Base-by-base conservation (phyloP, 2,797 vertebrate genomes). In the Malurus splendens region DNA sequence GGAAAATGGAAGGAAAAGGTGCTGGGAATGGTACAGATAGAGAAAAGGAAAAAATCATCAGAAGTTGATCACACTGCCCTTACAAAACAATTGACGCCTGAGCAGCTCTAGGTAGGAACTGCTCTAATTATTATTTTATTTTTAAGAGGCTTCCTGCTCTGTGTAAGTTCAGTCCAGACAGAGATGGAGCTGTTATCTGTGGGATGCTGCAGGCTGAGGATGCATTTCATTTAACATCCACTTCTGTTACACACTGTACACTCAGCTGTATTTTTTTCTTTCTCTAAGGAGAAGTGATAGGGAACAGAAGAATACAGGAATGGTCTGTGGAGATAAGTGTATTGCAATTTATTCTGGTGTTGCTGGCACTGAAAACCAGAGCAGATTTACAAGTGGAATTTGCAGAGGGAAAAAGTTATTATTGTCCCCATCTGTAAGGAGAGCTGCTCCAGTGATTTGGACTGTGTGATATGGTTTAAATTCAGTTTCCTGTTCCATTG, bases 301-400 rank as follows among this genome's bases (percentile, higher is more conserved):
- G 52, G 57, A 90, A 38, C 32, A 11, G 70, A 76, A 90, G 87
- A 90, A 78, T n/a, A 72, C 25, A 65, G 83, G 91, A 84, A 64
- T 88, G 81, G 78, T 85, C 55, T 92, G 66, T 25, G 72, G 90
- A 90, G 80, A 89, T 86, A 93, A 87, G 79, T 89, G 52, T 66
- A 33, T 68, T 89, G 74, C 89, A 90, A 20, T 93, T 92, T 89
- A 78, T 92, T 89, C 80, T 70, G 48, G 33, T 60, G 48, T 78
- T 90, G 57, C 75, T 91, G 91, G 74, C 65, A 60, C 52, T 67
- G 86, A 92, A 67, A 67, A 59, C 67, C 51, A 61, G 68, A 92
- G 47, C 90, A 92, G 86, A 90, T 93, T 94, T 84, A 82, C 52
- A 78, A 87, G 81, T 87, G 75, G 84, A 93, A 80, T 93, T 93